A percentile compares a stretch with the other conserved stretches of the same genome.
phyloP scores from a whole-genome alignment of 2,888 invertebrate genomes.

The Carabus problematicus region DNA sequence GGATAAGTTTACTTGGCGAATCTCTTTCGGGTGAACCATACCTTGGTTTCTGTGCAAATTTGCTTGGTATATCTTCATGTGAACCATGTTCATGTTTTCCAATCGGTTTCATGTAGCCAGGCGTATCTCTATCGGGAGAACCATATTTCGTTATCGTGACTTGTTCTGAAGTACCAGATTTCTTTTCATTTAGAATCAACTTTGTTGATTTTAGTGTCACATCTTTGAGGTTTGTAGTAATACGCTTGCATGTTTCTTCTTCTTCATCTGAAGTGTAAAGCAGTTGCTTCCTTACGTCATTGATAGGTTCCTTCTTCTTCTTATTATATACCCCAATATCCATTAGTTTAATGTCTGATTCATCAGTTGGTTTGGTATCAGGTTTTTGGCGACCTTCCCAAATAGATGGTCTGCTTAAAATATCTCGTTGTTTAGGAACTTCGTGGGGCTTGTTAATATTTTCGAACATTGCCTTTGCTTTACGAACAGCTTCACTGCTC shows the following conservation, averaged over 20 bases:
- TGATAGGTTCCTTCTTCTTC: constrained; percentile 49
- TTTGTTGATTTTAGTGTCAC: constrained; percentile 47
- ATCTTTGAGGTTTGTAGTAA: constrained; percentile 22
- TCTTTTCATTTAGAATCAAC: constrained; percentile 45
- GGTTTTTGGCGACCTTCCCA: constrained; percentile 54
- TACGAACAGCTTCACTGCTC: constrained; percentile 71
- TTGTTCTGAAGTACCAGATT: neutral
- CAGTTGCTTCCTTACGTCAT: constrained; percentile 47
- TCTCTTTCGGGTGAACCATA: neutral
- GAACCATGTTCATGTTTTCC: constrained; percentile 9
- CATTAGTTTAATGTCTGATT: constrained; percentile 57
- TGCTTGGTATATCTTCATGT: neutral
- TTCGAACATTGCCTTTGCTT: constrained; percentile 76
- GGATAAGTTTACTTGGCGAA: neutral
- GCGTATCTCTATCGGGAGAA: constrained; percentile 44
- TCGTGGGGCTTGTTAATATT: constrained; percentile 61
- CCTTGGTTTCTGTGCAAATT: neutral
- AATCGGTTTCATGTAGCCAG: constrained; percentile 46
- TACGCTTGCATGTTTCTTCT: constrained; percentile 36
- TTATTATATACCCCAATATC: constrained; percentile 63
- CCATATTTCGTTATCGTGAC: constrained; percentile 7
- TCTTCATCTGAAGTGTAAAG: constrained; percentile 43
- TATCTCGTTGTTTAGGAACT: constrained; percentile 59
- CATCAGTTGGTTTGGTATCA: constrained; percentile 36
- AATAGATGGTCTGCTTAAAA: constrained; percentile 62